These are phyloP conservation scores for Halcyon leucocephala DNA, from an alignment of 2,797 vertebrate species.

Conservation along the genomic window DNA sequence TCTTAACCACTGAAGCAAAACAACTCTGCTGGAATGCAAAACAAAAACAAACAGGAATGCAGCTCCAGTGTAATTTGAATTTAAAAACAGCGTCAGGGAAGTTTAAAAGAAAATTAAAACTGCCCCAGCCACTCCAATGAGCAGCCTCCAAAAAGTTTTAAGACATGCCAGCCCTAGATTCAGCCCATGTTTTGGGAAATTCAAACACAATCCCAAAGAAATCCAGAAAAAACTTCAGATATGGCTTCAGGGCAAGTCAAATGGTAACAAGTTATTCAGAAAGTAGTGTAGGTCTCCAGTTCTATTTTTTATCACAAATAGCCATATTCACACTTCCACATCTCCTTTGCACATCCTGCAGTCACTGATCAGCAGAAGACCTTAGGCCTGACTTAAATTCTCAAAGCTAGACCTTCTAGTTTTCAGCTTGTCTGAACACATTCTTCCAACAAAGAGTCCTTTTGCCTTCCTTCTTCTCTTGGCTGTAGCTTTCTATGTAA, in stretches of 20 bases:
- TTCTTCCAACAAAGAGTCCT: not conserved
- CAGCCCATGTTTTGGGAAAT: not conserved
- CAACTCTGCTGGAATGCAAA: conserved; percentile 64
- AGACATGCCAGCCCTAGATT: not conserved
- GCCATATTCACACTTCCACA: not conserved
- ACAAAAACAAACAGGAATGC: conserved; percentile 62
- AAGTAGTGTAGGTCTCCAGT: not conserved
- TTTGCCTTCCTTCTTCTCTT: not conserved
- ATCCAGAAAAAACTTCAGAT: not conserved
- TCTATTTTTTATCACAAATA: not conserved
- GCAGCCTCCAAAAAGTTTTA: not conserved
- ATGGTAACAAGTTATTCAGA: not conserved
- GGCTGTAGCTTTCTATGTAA: not conserved
- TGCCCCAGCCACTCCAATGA: conserved; percentile 37
- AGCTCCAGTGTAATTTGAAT: conserved; percentile 52
- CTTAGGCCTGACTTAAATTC: not conserved
- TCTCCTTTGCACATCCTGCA: not conserved
- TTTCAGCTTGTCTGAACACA: not conserved
- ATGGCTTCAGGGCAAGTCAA: not conserved
- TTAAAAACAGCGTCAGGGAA: conserved; percentile 46
- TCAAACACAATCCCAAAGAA: not conserved
- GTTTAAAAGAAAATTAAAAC: conserved; percentile 26
- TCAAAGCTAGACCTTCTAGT: not conserved
- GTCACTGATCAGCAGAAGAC: not conserved
- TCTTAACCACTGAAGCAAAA: conserved; percentile 28